Conservation (phyloP, 2,113 vertebrate species). For the Orthonyx spaldingii region DNA sequence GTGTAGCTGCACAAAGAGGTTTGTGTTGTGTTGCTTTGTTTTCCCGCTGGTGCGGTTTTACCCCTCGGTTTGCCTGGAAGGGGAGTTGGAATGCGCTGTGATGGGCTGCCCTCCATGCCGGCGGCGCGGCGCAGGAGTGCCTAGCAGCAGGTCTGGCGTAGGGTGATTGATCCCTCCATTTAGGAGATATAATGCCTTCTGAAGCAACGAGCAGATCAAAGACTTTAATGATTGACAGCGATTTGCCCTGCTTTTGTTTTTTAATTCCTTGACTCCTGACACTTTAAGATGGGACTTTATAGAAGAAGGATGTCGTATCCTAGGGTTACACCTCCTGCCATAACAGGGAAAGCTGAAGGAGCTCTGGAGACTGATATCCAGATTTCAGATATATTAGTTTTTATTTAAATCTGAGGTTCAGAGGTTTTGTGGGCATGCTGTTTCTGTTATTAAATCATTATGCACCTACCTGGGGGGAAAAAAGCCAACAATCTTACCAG, state of each 20-base stretch:
- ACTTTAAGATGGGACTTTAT: slow-evolving; percentile 41
- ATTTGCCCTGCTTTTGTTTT: slow-evolving; percentile 63
- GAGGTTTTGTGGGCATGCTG: slow-evolving; percentile 60
- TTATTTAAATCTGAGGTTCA: slow-evolving; percentile 60
- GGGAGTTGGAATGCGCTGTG: neutral
- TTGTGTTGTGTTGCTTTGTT: neutral
- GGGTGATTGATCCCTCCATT: slow-evolving; percentile 59
- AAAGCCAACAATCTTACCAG: slow-evolving; percentile 18
- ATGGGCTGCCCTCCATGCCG: neutral
- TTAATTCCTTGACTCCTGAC: slow-evolving; percentile 63
- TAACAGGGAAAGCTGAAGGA: slow-evolving; percentile 10
- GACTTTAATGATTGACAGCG: slow-evolving; percentile 59
- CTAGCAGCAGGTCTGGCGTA: neutral
- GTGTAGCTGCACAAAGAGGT: neutral
- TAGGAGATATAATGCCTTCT: slow-evolving; percentile 55
- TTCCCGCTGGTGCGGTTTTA: slow-evolving; percentile 6
- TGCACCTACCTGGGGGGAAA: slow-evolving; percentile 39
- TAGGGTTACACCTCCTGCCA: slow-evolving; percentile 46
- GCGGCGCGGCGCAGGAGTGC: neutral
- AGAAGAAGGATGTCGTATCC: slow-evolving; percentile 45
- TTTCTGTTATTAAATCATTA: slow-evolving; percentile 70
- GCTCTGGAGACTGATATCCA: slow-evolving; percentile 14
- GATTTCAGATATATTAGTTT: slow-evolving; percentile 63
- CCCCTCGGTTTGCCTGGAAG: slow-evolving; percentile 2
- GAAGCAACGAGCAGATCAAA: slow-evolving; percentile 57